These are phyloP conservation scores for Drosophila novamexicana DNA, from an alignment of 1,140 invertebrate genomes.

Conservation along the genomic window DNA sequence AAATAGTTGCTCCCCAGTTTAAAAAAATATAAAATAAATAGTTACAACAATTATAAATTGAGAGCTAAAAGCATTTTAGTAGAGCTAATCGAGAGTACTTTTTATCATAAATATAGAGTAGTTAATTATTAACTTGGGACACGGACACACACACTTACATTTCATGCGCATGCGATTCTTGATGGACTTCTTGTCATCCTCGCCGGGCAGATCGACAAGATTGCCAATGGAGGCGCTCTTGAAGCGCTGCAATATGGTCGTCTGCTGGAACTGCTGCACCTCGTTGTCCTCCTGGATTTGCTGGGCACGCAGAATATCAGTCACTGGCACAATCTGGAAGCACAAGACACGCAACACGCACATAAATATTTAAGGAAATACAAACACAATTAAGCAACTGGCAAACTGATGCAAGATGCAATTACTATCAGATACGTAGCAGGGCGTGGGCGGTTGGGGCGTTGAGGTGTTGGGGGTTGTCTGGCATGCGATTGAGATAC, in stretches of 20 bases:
- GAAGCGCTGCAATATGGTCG: slow-evolving; percentile 61
- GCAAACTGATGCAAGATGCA: neutral
- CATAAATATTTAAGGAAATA: slow-evolving; percentile 28
- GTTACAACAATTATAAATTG: too few relatives aligned
- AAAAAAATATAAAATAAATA: too few relatives aligned
- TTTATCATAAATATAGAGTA: too few relatives aligned
- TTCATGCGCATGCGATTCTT: slow-evolving; percentile 73
- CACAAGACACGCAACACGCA: slow-evolving; percentile 36
- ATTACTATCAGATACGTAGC: neutral
- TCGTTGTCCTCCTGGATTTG: slow-evolving; percentile 73
- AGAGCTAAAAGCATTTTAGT: too few relatives aligned
- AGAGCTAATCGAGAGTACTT: too few relatives aligned
- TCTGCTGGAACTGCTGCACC: slow-evolving; percentile 61
- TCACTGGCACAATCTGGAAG: slow-evolving; percentile 79
- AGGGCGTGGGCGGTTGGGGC: neutral
- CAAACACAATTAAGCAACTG: neutral
- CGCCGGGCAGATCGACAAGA: slow-evolving; percentile 69
- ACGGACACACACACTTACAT: slow-evolving; percentile 52
- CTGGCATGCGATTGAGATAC: slow-evolving; percentile 54
- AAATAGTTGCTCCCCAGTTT: too few relatives aligned
- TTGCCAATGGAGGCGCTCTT: slow-evolving; percentile 80
- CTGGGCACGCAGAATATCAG: slow-evolving; percentile 77
- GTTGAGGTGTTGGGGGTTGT: neutral
- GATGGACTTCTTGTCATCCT: slow-evolving; percentile 82
- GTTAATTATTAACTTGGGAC: too few relatives aligned